A percentile compares a stretch with the other conserved stretches of the same genome.
Conservation (phyloP, 2,888 invertebrate species). For the Campopleginae sp. region DNA sequence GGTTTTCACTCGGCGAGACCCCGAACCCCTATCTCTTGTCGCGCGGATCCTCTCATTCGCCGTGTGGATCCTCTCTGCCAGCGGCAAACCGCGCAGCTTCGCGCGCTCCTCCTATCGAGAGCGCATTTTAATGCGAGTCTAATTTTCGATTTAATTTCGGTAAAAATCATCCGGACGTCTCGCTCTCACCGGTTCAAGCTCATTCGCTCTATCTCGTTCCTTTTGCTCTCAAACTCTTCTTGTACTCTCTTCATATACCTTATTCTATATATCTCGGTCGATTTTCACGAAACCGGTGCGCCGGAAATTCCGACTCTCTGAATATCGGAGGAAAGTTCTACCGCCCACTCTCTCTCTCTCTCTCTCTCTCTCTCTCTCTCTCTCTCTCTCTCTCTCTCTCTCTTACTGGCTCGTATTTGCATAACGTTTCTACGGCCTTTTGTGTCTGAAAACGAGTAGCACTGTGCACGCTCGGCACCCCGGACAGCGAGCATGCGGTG, state of each 20-base stretch:
- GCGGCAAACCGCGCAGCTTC: slow-evolving; percentile 72
- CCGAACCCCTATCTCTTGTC: slow-evolving; percentile 58
- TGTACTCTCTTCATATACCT: slow-evolving; percentile 47
- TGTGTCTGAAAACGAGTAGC: slow-evolving; percentile 77
- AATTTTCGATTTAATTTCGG: slow-evolving; percentile 84
- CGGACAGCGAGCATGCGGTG: slow-evolving; percentile 64
- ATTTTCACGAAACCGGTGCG: slow-evolving; percentile 63
- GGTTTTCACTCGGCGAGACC: slow-evolving; percentile 52
- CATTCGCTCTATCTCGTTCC: slow-evolving; percentile 52
- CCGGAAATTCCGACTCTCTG: slow-evolving; percentile 68
- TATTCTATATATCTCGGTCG: slow-evolving; percentile 57
- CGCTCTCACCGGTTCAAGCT: slow-evolving; percentile 65
- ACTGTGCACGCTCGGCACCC: slow-evolving; percentile 71
- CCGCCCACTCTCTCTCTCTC: slow-evolving; percentile 70
- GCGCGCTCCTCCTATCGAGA: slow-evolving; percentile 74
- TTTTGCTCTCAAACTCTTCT: slow-evolving; percentile 40
- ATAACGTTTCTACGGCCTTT: slow-evolving; percentile 80
- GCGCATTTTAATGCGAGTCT: slow-evolving; percentile 82
- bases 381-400: slow-evolving; percentile 42
- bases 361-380: slow-evolving; percentile 44
- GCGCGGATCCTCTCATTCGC: slow-evolving; percentile 54
- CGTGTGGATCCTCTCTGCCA: slow-evolving; percentile 61
- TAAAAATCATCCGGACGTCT: slow-evolving; percentile 80
- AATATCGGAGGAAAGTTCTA: slow-evolving; percentile 77
- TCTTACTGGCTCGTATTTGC: slow-evolving; percentile 73